Evolutionary conservation across 2,888 invertebrate genomes (phyloP), one percentile per base, ranked within the genome.

Genomic region (Tetragonisca angustula): DNA sequence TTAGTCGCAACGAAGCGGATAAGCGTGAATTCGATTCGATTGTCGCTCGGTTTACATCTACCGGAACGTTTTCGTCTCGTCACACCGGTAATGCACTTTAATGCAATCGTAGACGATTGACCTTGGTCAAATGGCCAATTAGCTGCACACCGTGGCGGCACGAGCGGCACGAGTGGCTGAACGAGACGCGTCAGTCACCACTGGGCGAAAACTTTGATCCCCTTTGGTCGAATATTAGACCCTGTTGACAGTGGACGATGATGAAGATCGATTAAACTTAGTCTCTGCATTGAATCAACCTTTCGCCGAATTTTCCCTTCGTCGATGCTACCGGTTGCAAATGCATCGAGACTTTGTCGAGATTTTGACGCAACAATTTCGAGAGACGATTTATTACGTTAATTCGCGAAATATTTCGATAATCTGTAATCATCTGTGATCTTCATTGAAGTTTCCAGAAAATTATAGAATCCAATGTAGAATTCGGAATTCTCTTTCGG

Each of bases 41-140:
- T 11, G 61, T 36, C 27, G 43, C 5, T 56, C 36, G 56, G 24
- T 73, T 67, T 67, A 64, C 70, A 68, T 62, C 11, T 43, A 74
- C 67, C 61, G 70, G 62, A 78, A 59, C 69, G 64, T 77, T 76
- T 82, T 85, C 73, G 71, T 79, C 75, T 76, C 70, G 78, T 81
- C 74, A 70, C 72, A 68, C 68, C 75, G 75, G 56, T 84, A 84
- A 88, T 88, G 84, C 81, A 83, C 76, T 88, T 76, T 82, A 84
- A 88, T 75, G 86, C 86, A 77, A 86, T 84, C 81, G 64, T 67
- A 75, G 65, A 79, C 61, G 76, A 87, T 74, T 79, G 82, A 56
- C 89, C 87, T 81, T 87, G 87, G 80, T 73, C 64, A 76, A 87
- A 85, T 72, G 79, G 76, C 50, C 85, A 85, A 81, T 85, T 85